These are phyloP conservation scores for Hemitrygon akajei DNA, from an alignment of 2,797 vertebrate species.

Conservation along the genomic window DNA sequence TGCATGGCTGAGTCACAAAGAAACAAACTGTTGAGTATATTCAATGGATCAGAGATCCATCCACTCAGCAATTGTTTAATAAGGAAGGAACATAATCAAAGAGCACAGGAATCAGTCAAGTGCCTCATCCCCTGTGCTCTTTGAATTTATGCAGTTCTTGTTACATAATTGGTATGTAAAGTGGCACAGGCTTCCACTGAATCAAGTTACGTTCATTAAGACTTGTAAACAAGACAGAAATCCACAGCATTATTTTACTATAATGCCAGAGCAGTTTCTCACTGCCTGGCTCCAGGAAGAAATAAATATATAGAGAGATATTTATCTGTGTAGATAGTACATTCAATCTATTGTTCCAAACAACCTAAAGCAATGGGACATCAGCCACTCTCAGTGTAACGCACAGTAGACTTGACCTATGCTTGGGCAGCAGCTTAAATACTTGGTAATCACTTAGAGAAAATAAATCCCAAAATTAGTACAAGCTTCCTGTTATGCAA, in stretches of 20 bases:
- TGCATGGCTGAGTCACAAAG: background rate
- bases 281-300: background rate
- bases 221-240: background rate
- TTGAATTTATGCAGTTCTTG: background rate
- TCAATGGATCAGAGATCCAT: background rate
- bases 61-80: background rate
- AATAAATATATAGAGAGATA: background rate
- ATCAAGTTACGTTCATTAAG: background rate
- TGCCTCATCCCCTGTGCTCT: background rate
- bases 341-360: background rate
- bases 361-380: background rate
- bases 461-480: background rate
- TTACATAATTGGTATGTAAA: background rate
- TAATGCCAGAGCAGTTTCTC: background rate
- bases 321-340: background rate
- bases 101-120: background rate
- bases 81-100: background rate
- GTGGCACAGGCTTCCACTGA: background rate
- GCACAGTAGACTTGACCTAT: background rate
- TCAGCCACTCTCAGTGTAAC: background rate
- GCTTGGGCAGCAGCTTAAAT: background rate
- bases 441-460: background rate
- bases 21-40: background rate
- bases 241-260: slow-evolving; percentile 20
- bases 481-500: background rate